Conservation (phyloP, 2,797 vertebrate genomes). For the Eutrigla gurnardus region DNA sequence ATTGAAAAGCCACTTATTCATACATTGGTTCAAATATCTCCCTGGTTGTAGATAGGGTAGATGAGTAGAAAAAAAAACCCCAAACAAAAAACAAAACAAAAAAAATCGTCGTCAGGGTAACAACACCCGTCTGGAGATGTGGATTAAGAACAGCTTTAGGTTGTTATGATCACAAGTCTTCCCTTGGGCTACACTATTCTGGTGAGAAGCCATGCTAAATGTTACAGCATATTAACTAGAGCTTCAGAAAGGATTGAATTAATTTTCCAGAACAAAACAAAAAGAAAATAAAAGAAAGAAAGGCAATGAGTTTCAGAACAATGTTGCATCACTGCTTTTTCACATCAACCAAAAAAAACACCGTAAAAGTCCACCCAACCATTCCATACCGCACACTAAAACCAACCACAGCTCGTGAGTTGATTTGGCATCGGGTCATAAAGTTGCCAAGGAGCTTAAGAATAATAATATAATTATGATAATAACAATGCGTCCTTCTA, state of each 20-base stretch:
- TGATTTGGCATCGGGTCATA: slow-evolving; percentile 89
- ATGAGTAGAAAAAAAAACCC: slow-evolving; percentile 72
- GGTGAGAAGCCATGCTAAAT: slow-evolving; percentile 99
- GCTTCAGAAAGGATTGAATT: slow-evolving; percentile 95
- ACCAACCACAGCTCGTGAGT: slow-evolving; percentile 91
- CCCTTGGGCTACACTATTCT: slow-evolving; percentile 94
- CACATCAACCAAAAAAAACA: slow-evolving; percentile 93
- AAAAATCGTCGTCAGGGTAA: slow-evolving; percentile 77
- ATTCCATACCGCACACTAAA: slow-evolving; percentile 91
- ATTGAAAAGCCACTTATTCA: slow-evolving; percentile 92
- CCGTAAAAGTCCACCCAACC: slow-evolving; percentile 92
- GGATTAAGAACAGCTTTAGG: slow-evolving; percentile 89
- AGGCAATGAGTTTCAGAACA: slow-evolving; percentile 98
- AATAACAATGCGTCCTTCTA: slow-evolving; percentile 84
- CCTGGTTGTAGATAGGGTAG: slow-evolving; percentile 86
- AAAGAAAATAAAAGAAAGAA: slow-evolving; percentile 86
- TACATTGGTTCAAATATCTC: slow-evolving; percentile 89
- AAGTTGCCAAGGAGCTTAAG: slow-evolving; percentile 88
- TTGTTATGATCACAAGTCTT: slow-evolving; percentile 86
- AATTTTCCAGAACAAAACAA: slow-evolving; percentile 90
- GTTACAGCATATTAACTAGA: slow-evolving; percentile 99
- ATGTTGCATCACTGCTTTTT: slow-evolving; percentile 96
- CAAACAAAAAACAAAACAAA: slow-evolving; percentile 51
- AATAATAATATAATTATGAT: slow-evolving; percentile 79
- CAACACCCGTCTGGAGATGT: slow-evolving; percentile 89